Evolutionary conservation across 1,140 invertebrate species (phyloP).

Genomic region (Watersipora subatra): DNA sequence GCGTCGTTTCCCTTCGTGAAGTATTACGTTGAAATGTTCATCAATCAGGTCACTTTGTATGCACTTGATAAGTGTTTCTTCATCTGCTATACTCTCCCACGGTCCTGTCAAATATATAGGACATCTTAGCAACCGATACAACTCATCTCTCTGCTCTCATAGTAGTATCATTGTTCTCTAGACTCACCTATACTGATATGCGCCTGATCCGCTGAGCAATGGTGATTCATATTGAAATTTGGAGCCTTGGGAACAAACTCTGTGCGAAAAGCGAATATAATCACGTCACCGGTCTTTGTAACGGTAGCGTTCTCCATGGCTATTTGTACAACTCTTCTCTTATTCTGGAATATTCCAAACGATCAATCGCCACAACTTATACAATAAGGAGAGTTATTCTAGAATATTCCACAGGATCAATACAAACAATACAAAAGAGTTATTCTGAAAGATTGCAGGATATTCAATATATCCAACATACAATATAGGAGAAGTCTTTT

Average conservation of each 20-base stretch:
- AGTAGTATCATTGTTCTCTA: too few species aligned
- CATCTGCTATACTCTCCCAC: constrained; percentile 24
- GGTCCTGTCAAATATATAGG: too few species aligned
- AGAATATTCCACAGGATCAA: too few species aligned
- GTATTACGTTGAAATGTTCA: constrained; percentile 24
- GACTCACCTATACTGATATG: constrained; percentile 16
- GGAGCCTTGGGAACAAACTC: constrained; percentile 22
- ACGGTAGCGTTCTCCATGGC: constrained; percentile 23
- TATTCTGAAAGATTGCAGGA: too few species aligned
- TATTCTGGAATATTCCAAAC: constrained; percentile 8
- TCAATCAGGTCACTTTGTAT: constrained; percentile 26
- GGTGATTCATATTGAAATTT: constrained; percentile 27
- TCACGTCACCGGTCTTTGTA: constrained; percentile 23
- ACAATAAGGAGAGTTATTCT: too few species aligned
- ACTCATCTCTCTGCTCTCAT: too few species aligned
- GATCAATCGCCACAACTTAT: too few species aligned
- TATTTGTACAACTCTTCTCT: constrained; percentile 19
- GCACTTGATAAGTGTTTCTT: constrained; percentile 26
- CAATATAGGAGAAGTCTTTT: too few species aligned
- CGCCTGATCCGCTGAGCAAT: constrained; percentile 25
- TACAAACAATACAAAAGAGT: too few species aligned
- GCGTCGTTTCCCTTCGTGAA: constrained; percentile 25
- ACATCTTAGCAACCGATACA: too few species aligned
- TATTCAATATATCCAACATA: too few species aligned
- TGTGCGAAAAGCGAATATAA: constrained; percentile 24